These are phyloP conservation scores for Macrotrachela quadricornifera DNA, from an alignment of 1,140 invertebrate species.

Conservation along the genomic window DNA sequence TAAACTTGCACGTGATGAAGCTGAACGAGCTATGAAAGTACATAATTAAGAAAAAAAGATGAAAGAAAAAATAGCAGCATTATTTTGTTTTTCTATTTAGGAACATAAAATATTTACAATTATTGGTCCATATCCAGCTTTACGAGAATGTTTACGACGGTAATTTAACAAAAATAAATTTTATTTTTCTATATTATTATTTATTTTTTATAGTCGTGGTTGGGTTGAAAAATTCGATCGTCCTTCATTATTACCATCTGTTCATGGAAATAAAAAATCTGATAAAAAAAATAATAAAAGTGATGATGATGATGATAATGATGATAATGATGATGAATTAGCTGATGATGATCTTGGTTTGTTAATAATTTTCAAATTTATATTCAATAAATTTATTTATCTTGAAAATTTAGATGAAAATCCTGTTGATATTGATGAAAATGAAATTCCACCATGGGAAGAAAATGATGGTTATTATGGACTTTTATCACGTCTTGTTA, in stretches of 20 bases:
- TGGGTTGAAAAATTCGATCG: constrained; percentile 35
- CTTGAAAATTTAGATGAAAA: neutral
- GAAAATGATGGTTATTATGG: constrained; percentile 31
- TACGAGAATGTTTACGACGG: constrained; percentile 29
- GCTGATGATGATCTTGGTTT: constrained; percentile 17
- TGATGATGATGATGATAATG: constrained; percentile 22
- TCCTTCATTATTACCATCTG: constrained; percentile 15
- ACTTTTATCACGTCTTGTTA: constrained; percentile 30
- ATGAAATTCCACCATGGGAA: constrained; percentile 27
- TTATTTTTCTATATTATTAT: too few species aligned
- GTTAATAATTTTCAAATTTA: neutral
- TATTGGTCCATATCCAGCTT: constrained; percentile 32
- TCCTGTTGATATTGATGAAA: constrained; percentile 14
- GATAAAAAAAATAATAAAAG: constrained; percentile 11
- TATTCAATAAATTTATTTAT: constrained; percentile 1
- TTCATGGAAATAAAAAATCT: constrained; percentile 9
- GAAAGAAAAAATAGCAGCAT: too few species aligned
- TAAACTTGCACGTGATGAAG: constrained; percentile 9
- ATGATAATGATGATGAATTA: constrained; percentile 21
- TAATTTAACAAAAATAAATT: too few species aligned
- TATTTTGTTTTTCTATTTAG: constrained; percentile 13
- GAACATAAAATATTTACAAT: constrained; percentile 34
- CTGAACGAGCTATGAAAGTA: constrained; percentile 8
- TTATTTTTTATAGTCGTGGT: constrained; percentile 16
- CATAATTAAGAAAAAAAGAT: neutral